A percentile compares a stretch with the other conserved stretches of the same genome.
phyloP scores from a whole-genome alignment of 2,888 invertebrate genomes.

The Leptinotarsa rubiginosa region DNA sequence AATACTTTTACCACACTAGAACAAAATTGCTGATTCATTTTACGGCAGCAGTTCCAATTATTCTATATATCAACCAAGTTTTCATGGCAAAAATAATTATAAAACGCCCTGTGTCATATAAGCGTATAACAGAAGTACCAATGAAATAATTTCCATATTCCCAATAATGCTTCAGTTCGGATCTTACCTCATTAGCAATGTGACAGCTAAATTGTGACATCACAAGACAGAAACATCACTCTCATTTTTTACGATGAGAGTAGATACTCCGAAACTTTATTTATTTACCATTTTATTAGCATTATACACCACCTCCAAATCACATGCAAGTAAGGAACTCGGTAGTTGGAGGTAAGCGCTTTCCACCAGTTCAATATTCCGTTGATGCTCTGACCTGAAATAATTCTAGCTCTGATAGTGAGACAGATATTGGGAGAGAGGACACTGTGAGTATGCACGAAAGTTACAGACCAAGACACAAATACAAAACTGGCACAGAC shows the following conservation, averaged over 20 bases:
- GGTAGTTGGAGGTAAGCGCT: not conserved
- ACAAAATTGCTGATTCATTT: no score
- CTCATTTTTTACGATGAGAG: slow-evolving; percentile 18
- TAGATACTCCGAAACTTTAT: not conserved
- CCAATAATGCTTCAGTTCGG: no score
- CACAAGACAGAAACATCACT: slow-evolving; percentile 6
- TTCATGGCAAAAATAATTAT: no score
- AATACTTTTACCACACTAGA: no score
- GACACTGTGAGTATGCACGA: slow-evolving; percentile 41
- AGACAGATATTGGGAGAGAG: slow-evolving; percentile 12
- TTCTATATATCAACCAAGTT: no score
- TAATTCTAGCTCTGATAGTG: slow-evolving; percentile 1
- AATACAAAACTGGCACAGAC: slow-evolving; percentile 35
- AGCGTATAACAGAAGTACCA: no score
- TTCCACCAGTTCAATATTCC: not conserved
- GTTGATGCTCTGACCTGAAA: not conserved
- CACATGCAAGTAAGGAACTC: not conserved
- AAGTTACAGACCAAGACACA: slow-evolving; percentile 42
- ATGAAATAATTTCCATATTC: no score
- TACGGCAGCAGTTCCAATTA: no score
- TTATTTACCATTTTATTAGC: slow-evolving; percentile 1
- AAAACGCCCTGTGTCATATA: no score
- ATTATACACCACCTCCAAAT: slow-evolving; percentile 3
- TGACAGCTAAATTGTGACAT: not conserved
- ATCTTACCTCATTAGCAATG: not conserved